These are phyloP conservation scores for Geotrypetes seraphini DNA, from an alignment of 2,797 vertebrate species.

Conservation along the genomic window DNA sequence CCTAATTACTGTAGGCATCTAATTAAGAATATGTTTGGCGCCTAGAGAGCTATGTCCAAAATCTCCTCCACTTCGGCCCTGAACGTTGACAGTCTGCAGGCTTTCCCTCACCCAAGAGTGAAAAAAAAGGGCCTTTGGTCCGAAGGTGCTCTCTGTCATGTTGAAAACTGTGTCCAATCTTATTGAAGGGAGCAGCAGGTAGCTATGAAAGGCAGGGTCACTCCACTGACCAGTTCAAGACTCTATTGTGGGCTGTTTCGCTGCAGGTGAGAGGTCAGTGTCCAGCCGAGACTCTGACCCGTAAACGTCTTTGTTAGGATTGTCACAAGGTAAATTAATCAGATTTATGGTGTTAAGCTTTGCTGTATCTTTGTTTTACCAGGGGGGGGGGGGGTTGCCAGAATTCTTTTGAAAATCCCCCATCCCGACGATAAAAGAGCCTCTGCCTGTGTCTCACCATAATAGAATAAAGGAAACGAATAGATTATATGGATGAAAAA, in stretches of 20 bases:
- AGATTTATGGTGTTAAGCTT: conserved; percentile 52
- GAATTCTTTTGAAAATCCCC: conserved; percentile 28
- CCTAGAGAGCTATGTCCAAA: too few species aligned
- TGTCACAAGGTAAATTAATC: conserved; percentile 68
- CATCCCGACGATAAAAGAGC: conserved; percentile 7
- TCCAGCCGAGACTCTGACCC: conserved; percentile 63
- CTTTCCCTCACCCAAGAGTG: conserved; percentile 2
- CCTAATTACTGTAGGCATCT: too few species aligned
- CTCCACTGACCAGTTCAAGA: conserved; percentile 42
- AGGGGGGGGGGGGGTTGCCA: too few species aligned
- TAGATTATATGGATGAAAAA: neutral
- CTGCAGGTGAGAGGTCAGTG: conserved; percentile 76
- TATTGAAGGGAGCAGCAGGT: conserved; percentile 93
- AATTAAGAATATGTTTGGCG: too few species aligned
- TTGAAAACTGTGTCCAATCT: conserved; percentile 81
- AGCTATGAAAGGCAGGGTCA: conserved; percentile 67
- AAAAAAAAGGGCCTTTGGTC: conserved; percentile 17
- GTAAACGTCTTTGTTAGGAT: conserved; percentile 55
- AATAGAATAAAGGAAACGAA: neutral
- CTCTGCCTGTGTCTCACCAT: conserved; percentile 27
- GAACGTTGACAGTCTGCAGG: neutral
- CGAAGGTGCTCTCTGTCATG: conserved; percentile 70
- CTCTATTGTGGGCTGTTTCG: conserved; percentile 56
- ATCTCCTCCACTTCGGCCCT: neutral
- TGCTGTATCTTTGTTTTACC: conserved; percentile 43